These are phyloP conservation scores for Imbricaverruca yamaguchii DNA, from an alignment of 2,888 invertebrate species.

Conservation along the genomic window DNA sequence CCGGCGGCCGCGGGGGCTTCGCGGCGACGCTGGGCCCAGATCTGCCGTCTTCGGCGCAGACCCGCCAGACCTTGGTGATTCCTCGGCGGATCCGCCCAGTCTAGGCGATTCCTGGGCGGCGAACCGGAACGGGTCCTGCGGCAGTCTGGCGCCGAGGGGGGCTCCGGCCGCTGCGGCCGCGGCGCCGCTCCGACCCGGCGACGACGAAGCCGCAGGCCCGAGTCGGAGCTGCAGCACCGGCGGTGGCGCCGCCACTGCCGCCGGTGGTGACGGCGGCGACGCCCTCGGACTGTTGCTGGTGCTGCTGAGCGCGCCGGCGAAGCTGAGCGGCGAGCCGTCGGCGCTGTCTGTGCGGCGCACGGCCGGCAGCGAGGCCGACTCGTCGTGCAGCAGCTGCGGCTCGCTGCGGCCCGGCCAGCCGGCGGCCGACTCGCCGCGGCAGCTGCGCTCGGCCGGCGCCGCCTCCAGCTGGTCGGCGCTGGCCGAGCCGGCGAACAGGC, in stretches of 20 bases:
- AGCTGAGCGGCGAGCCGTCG: slow-evolving; percentile 4
- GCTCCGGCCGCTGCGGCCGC: too few relatives aligned
- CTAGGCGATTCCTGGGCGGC: background rate
- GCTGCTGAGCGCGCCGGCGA: slow-evolving; percentile 14
- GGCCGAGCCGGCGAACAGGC: background rate
- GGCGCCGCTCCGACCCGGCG: too few relatives aligned
- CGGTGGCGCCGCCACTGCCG: background rate
- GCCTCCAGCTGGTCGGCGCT: slow-evolving; percentile 1
- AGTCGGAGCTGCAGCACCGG: background rate
- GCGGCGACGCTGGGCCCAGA: background rate
- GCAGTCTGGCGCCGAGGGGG: background rate
- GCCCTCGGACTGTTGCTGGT: background rate
- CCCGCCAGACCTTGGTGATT: background rate
- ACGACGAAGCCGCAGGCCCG: too few relatives aligned
- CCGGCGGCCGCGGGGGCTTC: background rate
- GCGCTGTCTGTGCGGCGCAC: too few relatives aligned
- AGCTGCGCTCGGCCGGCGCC: background rate
- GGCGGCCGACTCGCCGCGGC: background rate
- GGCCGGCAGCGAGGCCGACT: slow-evolving; percentile 1
- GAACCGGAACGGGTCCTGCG: background rate
- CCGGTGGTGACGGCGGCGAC: background rate
- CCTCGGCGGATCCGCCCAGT: background rate
- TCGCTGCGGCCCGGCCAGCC: background rate
- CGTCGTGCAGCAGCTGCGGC: background rate
- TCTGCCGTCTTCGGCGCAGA: background rate